A percentile compares a stretch with the other conserved stretches of the same genome.
phyloP scores from a whole-genome alignment of 2,888 invertebrate species.

The Callinectes sapidus region DNA sequence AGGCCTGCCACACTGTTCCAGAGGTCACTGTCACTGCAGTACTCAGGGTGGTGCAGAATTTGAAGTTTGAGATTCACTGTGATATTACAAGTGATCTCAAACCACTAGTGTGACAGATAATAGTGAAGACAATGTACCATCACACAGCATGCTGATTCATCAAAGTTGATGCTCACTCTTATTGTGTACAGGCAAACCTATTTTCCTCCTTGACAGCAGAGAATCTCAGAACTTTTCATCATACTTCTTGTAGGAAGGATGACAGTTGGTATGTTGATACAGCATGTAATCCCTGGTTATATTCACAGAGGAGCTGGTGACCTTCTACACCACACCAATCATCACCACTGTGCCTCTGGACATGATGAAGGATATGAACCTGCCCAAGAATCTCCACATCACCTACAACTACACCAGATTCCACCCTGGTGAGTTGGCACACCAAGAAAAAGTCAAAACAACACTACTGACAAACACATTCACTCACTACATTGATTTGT shows the following conservation, averaged over 20 bases:
- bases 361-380: constrained; percentile 82
- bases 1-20: too few relatives aligned
- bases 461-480: not conserved
- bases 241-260: not conserved
- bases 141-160: too few relatives aligned
- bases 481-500: too few relatives aligned
- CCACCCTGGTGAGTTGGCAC: constrained; percentile 82
- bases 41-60: too few relatives aligned
- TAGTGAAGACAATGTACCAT: too few relatives aligned
- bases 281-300: constrained; percentile 44
- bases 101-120: too few relatives aligned
- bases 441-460: not conserved
- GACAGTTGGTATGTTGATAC: not conserved
- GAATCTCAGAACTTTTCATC: not conserved
- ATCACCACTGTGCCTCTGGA: constrained; percentile 85
- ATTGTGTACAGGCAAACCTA: too few relatives aligned
- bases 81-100: too few relatives aligned
- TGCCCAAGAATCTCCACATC: constrained; percentile 92
- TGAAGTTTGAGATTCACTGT: too few relatives aligned
- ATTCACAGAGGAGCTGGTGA: constrained; percentile 81
- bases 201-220: too few relatives aligned
- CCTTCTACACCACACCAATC: constrained; percentile 85
- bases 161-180: too few relatives aligned
- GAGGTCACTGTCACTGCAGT: too few relatives aligned
- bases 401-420: constrained; percentile 88